Base-by-base conservation (phyloP, 2,797 vertebrate species). In the Xiphophorus birchmanni region DNA sequence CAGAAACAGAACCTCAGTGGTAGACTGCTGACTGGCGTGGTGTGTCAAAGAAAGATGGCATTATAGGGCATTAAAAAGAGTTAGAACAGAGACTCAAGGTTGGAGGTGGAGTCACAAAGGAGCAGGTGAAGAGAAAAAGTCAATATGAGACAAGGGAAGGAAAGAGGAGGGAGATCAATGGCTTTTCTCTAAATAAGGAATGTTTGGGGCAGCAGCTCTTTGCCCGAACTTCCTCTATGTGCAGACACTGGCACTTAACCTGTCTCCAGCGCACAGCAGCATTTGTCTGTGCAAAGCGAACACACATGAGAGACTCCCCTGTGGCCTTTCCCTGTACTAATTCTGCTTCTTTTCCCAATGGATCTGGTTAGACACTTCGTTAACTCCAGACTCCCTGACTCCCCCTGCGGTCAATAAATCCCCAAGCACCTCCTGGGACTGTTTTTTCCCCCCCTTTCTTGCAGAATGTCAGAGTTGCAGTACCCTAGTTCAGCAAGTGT, bases 181-280 rank as follows among this genome's bases (percentile, higher is more conserved):
- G 77, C 90, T 87, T 82, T 73, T 92, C 87, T 86, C 89, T 92
- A 87, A 94, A 93, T 93, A 95, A 94, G 90, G 85, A 90, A 94
- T 94, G 93, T 95, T 93, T 92, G 82, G 90, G 87, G 87, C 81
- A 77, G 90, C 85, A 90, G 89, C 86, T 82, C 87, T 82, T 80
- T 88, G 86, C 84, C 85, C 80, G 1, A 71, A 82, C 86, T 93
- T 94, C 91, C 77, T 74, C 77, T 89, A 86, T 80, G 80, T 83
- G 84, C 85, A 92, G 93, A 93, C 88, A 89, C 89, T 80, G 80
- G 90, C 88, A 91, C 91, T 95, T 94, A 94, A 94, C 93, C 92
- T 90, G 92, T 94, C 92, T 94, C 88, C 91, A 88, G 82, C 60
- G 71, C 82, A 77, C 86, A 79, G 73, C 78, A 79, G 80, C 85